phyloP scores from a whole-genome alignment of 1,140 invertebrate species.

The Thaumetopoea pityocampa region DNA sequence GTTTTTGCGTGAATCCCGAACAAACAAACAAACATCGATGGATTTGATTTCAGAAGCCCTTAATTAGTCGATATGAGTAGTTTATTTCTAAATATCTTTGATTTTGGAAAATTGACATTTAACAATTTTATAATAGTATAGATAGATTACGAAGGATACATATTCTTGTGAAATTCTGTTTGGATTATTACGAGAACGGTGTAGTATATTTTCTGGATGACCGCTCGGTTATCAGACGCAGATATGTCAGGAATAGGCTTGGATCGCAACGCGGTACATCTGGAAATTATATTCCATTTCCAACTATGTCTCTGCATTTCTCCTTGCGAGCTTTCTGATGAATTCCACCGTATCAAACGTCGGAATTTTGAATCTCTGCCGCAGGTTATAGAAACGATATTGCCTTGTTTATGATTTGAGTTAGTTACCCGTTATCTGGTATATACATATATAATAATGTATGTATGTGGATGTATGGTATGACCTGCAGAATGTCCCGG shows the following conservation, averaged over 20 bases:
- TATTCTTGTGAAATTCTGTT: no score
- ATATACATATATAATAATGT: background rate
- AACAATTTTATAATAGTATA: no score
- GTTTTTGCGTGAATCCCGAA: no score
- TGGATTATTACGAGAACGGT: no score
- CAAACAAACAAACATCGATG: no score
- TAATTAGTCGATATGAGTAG: no score
- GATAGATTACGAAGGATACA: no score
- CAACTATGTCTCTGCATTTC: conserved; percentile 15
- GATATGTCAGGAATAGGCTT: background rate
- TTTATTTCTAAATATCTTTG: no score
- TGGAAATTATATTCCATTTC: conserved; percentile 13
- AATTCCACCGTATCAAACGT: background rate
- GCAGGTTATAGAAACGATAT: background rate
- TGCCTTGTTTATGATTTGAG: background rate
- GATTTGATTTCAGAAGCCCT: no score
- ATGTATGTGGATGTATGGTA: conserved; percentile 10
- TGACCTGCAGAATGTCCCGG: conserved; percentile 22
- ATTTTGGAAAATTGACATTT: no score
- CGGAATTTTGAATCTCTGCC: background rate
- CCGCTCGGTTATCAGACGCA: background rate
- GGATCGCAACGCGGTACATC: conserved; percentile 8
- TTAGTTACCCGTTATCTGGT: conserved; percentile 15
- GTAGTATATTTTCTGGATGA: no score
- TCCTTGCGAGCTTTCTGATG: conserved; percentile 17